phyloP scores from a whole-genome alignment of 2,113 vertebrate genomes.

The Gasterosteus aculeatus region DNA sequence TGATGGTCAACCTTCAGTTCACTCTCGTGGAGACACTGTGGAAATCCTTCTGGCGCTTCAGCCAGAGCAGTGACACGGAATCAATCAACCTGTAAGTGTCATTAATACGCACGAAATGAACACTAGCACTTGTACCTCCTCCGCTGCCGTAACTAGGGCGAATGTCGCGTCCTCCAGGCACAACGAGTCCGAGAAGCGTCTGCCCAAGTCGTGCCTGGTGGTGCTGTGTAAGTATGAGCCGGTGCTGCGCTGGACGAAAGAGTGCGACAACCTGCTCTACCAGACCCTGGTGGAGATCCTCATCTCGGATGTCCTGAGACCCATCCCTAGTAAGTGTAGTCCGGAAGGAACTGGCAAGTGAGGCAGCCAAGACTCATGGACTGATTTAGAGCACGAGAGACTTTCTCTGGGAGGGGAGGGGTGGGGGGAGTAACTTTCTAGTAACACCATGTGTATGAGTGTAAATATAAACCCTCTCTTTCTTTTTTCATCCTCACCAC shows the following conservation, averaged over 20 bases:
- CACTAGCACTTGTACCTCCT: neutral
- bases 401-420: neutral
- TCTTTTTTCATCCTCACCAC: neutral
- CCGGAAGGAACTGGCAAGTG: neutral
- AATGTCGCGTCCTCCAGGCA: constrained; percentile 72
- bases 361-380: neutral
- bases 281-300: constrained; percentile 93
- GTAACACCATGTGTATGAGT: neutral
- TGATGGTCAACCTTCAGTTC: constrained; percentile 94
- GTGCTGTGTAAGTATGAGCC: constrained; percentile 91
- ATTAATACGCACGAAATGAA: neutral
- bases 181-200: constrained; percentile 89
- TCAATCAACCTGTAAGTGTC: constrained; percentile 84
- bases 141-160: neutral
- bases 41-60: constrained; percentile 94
- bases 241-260: constrained; percentile 86
- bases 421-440: neutral
- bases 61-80: constrained; percentile 82
- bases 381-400: neutral
- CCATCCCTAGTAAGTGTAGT: constrained; percentile 89
- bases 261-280: constrained; percentile 91
- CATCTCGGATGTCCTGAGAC: constrained; percentile 90
- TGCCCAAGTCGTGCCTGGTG: constrained; percentile 89
- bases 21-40: constrained; percentile 91
- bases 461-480: neutral